Evolutionary conservation across 1,140 invertebrate species (phyloP), one percentile per base, ranked within the genome.

Genomic region (Drosophila tani): DNA sequence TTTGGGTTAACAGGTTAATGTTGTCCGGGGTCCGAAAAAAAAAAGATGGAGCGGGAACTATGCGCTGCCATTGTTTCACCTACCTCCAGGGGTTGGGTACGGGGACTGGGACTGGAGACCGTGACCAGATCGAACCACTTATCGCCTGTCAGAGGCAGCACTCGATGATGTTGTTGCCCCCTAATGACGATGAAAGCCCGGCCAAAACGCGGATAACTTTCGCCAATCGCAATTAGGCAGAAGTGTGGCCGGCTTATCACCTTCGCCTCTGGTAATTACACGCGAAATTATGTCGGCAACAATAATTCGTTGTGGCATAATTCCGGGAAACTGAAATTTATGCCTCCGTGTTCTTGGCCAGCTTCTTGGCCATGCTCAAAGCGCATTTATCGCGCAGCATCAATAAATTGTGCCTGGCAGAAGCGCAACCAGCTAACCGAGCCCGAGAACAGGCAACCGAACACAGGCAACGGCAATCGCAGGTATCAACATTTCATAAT

Each of bases 1-100:
- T 90, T 90, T 90, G 86, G 85, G 85, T 90, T 90, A 90, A 90
- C 85, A 90, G 85, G 85, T 90, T 90, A 90, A 90, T 90, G 86
- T 91, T 90, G 84, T 81, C 81, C 78, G 67, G 57, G 64, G 82
- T 66, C 75, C 81, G 57, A 40, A 74, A 66, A 59, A 59, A 35
- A 51, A 24, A 57, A 57, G 50, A 64, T 38, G 35, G 17, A 56
- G 9, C 38, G 56, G 59, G 46, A 73, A 74, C 84, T 87, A 90
- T 81, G 81, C 60, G 62, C 67, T 63, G 68, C 83, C 78, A 90
- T 90, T 90, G 86, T 90, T 91, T 83, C 82, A 70, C 71, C 62
- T 53, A 56, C 35, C 47, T 58, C 51, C 41, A 27, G 73, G 71
- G 53, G 40, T 6, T 73, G 70, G 40, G n/a, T 32, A 12, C 9